Evolutionary conservation across 2,797 vertebrate genomes (phyloP).

Genomic region (Onychomys arenicola): DNA sequence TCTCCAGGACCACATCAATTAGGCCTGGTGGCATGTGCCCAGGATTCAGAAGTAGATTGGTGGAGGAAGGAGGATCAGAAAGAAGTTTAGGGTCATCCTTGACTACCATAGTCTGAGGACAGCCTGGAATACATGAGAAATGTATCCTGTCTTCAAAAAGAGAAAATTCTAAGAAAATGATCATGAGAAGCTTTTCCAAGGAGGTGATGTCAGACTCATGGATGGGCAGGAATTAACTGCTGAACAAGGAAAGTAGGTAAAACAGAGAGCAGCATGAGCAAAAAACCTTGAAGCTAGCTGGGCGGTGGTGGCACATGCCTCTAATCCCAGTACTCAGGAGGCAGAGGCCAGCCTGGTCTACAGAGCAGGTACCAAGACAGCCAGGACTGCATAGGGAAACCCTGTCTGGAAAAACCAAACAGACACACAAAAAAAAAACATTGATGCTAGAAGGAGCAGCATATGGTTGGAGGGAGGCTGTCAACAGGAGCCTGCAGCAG

Average conservation of each 20-base stretch:
- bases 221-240: neutral
- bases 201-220: conserved; percentile 29
- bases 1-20: neutral
- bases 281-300: neutral
- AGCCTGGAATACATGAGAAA: neutral
- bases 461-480: neutral
- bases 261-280: neutral
- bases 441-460: neutral
- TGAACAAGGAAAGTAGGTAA: neutral
- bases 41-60: neutral
- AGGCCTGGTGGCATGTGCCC: neutral
- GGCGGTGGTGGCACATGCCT: neutral
- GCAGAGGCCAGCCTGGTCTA: neutral
- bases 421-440: neutral
- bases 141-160: neutral
- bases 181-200: conserved; percentile 29
- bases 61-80: neutral
- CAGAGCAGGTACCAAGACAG: neutral
- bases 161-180: conserved; percentile 27
- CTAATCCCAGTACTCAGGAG: neutral
- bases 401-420: neutral
- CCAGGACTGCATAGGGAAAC: neutral
- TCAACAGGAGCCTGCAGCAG: neutral
- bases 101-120: neutral
- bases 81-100: neutral